Evolutionary conservation across 2,888 invertebrate species (phyloP), one percentile per base, ranked within the genome.

Genomic region (Meloe dianella): DNA sequence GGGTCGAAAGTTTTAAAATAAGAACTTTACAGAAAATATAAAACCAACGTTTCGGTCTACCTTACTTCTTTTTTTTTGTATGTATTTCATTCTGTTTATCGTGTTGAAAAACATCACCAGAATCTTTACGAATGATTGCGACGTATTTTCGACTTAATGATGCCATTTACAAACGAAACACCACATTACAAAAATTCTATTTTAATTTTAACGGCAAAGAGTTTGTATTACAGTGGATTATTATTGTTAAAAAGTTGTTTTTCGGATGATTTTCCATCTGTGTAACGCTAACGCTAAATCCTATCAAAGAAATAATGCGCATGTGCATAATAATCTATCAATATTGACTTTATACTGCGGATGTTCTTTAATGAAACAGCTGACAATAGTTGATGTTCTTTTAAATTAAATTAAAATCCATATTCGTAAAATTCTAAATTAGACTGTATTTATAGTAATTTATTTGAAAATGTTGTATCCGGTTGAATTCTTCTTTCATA

Each of bases 401-500:
- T 54, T 1, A 54, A 47, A 20, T 7, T 10, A 54, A 54, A 14
- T 24, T 24, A 54, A 12, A 24, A 5, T 54, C 12, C 12, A 54
- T 54, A 54, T 24, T 54, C 24, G 54, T 54, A 24, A 10, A 24
- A 22, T 24, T 24, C 17, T n/a, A 5, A 17, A 41, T 41, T 17
- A 17, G 1, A 6, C 3, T 41, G 12, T 54, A 24, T 24, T 54
- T 54, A 54, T 54, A 54, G 10, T 54, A 54, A 14, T 54, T 12
- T 24, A 24, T 24, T 54, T 24, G 54, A 67, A 65, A 63, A 70
- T 59, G 61, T 51, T 64, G 22, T 64, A 65, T 70, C 63, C 59
- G 56, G 59, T 57, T 56, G 56, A 61, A 64, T 68, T 69, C 60
- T 63, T 57, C 63, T 65, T 67, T 63, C 61, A 41, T 41, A 64